Conservation (phyloP, 2,797 vertebrate species). For the Xenopus petersii region DNA sequence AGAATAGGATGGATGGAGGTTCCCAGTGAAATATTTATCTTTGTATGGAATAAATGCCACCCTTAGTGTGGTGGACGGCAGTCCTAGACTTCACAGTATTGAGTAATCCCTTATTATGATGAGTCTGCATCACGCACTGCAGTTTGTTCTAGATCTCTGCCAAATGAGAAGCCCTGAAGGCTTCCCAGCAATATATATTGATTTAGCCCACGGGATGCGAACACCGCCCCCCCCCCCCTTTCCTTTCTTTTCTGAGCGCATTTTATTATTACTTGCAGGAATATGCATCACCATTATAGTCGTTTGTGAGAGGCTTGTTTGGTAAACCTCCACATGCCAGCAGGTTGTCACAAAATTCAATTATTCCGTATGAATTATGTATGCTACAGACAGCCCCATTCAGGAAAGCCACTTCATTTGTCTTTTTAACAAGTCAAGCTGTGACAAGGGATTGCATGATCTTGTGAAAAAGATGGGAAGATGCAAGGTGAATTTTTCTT, state of each 20-base stretch:
- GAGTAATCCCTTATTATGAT: too few species aligned
- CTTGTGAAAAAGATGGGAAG: conserved; percentile 30
- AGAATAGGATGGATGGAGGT: too few species aligned
- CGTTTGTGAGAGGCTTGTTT: conserved; percentile 46
- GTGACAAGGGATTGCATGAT: conserved; percentile 47
- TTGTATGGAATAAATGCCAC: too few species aligned
- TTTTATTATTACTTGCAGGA: conserved; percentile 40
- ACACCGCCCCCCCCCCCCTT: not conserved
- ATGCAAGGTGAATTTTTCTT: conserved; percentile 14
- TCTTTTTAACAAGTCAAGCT: conserved; percentile 51
- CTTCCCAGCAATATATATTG: not conserved
- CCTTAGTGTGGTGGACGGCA: too few species aligned
- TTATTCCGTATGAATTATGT: conserved; percentile 48
- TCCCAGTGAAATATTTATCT: too few species aligned
- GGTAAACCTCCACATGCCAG: conserved; percentile 46
- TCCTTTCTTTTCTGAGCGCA: conserved; percentile 6
- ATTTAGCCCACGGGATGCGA: not conserved
- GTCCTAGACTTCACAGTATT: too few species aligned
- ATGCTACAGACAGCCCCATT: conserved; percentile 46
- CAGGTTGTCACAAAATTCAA: conserved; percentile 47
- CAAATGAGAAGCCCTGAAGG: not conserved
- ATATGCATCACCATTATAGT: conserved; percentile 45
- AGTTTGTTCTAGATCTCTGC: not conserved
- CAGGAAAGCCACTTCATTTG: conserved; percentile 48
- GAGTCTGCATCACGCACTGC: too few species aligned